Evolutionary conservation across 1,140 invertebrate genomes (phyloP).

Genomic region (Drosophila mayri): DNA sequence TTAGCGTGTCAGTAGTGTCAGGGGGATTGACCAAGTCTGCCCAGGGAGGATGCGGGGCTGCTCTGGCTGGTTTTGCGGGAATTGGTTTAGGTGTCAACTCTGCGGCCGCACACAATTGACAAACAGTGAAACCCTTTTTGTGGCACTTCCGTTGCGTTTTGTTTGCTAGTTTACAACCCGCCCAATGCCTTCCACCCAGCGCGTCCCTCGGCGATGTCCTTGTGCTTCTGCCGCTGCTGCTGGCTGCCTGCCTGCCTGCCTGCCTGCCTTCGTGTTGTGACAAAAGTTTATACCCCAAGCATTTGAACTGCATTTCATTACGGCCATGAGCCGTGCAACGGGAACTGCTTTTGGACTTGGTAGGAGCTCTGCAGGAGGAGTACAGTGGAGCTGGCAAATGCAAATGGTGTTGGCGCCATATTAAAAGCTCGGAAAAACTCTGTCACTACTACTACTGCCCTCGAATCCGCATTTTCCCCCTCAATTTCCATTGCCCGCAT

Average conservation of each 20-base stretch:
- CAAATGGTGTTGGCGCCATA: slow-evolving; percentile 82
- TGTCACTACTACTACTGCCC: background rate
- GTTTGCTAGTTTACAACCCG: slow-evolving; percentile 75
- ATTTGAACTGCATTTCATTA: slow-evolving; percentile 84
- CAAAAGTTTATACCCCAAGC: slow-evolving; percentile 79
- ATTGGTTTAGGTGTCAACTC: slow-evolving; percentile 70
- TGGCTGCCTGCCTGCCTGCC: background rate
- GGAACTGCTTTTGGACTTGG: slow-evolving; percentile 31
- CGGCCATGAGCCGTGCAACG: slow-evolving; percentile 26
- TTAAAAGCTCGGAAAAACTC: slow-evolving; percentile 68
- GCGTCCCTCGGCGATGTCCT: slow-evolving; percentile 7
- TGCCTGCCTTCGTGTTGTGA: slow-evolving; percentile 49
- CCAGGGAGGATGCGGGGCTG: slow-evolving; percentile 13
- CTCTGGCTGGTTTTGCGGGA: slow-evolving; percentile 40
- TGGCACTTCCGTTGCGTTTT: slow-evolving; percentile 80
- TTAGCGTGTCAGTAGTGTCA: slow-evolving; percentile 58
- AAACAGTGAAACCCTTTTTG: slow-evolving; percentile 82
- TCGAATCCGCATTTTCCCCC: slow-evolving; percentile 3
- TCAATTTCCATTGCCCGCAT: slow-evolving; percentile 40
- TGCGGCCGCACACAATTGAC: slow-evolving; percentile 77
- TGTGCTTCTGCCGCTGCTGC: slow-evolving; percentile 16
- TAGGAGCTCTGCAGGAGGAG: background rate
- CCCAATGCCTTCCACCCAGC: background rate
- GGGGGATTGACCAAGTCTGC: slow-evolving; percentile 44
- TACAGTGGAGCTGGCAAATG: slow-evolving; percentile 44